Evolutionary conservation across 35 echinoderm and acorn worm genomes (phyloP).

Genomic region (Apostichopus japonicus): DNA sequence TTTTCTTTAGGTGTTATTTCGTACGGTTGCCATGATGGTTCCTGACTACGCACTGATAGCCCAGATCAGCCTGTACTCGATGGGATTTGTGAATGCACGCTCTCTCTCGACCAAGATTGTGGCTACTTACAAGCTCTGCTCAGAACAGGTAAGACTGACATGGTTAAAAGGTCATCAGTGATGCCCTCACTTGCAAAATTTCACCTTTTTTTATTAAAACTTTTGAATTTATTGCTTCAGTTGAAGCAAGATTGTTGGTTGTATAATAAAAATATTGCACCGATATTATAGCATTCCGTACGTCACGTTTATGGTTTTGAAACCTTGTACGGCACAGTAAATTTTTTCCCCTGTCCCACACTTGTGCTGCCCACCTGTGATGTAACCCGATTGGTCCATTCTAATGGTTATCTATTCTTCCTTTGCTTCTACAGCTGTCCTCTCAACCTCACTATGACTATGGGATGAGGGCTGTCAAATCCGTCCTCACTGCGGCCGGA

Average conservation of each 20-base stretch:
- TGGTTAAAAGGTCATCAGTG: neutral
- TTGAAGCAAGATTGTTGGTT: too few relatives aligned
- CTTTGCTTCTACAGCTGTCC: slow-evolving; percentile 65
- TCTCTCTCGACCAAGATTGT: slow-evolving; percentile 94
- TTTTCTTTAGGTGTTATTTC: slow-evolving; percentile 80
- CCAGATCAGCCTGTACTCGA: slow-evolving; percentile 98
- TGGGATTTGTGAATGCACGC: slow-evolving; percentile 97
- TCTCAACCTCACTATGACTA: slow-evolving; percentile 99
- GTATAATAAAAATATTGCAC: too few relatives aligned
- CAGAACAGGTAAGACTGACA: slow-evolving; percentile 85
- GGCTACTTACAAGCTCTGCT: slow-evolving; percentile 94
- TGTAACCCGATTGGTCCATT: neutral
- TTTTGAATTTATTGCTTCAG: too few relatives aligned
- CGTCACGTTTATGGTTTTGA: too few relatives aligned
- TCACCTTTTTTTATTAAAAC: too few relatives aligned
- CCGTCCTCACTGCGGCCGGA: slow-evolving; percentile 94
- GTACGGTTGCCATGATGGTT: slow-evolving; percentile 99
- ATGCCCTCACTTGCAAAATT: too few relatives aligned
- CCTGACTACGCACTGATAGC: slow-evolving; percentile 99
- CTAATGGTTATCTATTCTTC: neutral
- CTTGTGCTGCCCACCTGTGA: neutral
- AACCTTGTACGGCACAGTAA: too few relatives aligned
- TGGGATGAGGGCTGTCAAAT: slow-evolving; percentile 99
- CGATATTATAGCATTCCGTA: too few relatives aligned
- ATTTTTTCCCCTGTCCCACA: too few relatives aligned